Evolutionary conservation across 2,797 vertebrate species (phyloP).

Genomic region (Coreius guichenoti): DNA sequence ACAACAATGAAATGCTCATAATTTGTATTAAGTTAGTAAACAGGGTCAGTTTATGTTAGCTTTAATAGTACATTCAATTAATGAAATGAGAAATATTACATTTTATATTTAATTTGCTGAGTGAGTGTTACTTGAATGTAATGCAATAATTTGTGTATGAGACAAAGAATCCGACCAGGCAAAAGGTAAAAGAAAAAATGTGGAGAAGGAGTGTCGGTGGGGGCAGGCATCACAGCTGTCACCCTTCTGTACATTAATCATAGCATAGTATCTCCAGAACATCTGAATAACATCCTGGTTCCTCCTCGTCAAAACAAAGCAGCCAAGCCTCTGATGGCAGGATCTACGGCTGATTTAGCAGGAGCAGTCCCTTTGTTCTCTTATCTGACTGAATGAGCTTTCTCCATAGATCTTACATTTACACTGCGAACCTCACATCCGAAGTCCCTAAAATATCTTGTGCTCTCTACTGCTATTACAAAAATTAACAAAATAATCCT

Average conservation of each 20-base stretch:
- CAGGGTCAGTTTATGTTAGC: neutral
- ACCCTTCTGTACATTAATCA: constrained; percentile 50
- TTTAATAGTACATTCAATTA: neutral
- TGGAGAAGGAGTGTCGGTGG: neutral
- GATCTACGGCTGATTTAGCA: constrained; percentile 5
- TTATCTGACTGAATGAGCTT: constrained; percentile 8
- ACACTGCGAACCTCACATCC: neutral
- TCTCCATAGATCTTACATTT: constrained; percentile 7
- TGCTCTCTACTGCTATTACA: neutral
- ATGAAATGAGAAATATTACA: neutral
- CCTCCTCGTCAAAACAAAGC: neutral
- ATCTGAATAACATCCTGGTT: constrained; percentile 25
- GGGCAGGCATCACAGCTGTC: constrained; percentile 53
- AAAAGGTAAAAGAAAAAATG: constrained; percentile 1
- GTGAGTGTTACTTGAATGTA: neutral
- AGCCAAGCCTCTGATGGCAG: neutral
- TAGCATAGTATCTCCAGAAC: constrained; percentile 50
- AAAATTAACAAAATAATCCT: neutral
- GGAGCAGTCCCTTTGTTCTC: constrained; percentile 22
- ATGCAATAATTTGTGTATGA: neutral
- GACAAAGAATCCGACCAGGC: neutral
- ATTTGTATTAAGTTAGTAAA: neutral
- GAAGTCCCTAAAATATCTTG: neutral
- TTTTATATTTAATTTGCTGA: neutral
- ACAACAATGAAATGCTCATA: neutral